phyloP scores from a whole-genome alignment of 2,113 vertebrate species.

The Heterocephalus glaber region DNA sequence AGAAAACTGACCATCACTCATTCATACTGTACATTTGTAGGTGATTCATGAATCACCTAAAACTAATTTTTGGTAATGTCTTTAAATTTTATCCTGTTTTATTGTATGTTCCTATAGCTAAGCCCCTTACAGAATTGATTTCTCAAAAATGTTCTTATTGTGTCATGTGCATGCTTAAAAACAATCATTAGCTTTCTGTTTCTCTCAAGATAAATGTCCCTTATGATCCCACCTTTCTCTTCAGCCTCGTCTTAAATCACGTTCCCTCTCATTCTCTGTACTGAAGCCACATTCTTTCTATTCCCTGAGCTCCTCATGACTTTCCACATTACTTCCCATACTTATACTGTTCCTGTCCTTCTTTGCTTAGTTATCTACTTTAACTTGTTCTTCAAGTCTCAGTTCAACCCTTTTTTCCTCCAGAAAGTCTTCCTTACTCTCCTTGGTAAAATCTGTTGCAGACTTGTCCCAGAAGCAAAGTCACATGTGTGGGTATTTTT shows the following conservation, averaged over 20 bases:
- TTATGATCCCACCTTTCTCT: neutral
- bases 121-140: neutral
- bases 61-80: constrained; percentile 26
- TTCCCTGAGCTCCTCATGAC: neutral
- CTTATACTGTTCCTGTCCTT: neutral
- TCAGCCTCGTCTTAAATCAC: neutral
- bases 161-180: neutral
- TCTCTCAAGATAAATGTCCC: neutral
- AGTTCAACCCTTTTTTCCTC: neutral
- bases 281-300: neutral
- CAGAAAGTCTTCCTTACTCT: neutral
- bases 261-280: neutral
- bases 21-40: neutral
- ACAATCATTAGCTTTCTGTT: neutral
- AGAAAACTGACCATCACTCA: neutral
- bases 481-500: neutral
- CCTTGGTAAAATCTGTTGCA: neutral
- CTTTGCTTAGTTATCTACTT: neutral
- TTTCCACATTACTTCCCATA: neutral
- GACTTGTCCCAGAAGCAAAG: neutral
- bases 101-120: neutral
- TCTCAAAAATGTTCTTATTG: neutral
- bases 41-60: neutral
- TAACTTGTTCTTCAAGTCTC: neutral
- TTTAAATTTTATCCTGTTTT: neutral